Conservation (phyloP, 2,113 vertebrate genomes). For the Charadrius vociferus region DNA sequence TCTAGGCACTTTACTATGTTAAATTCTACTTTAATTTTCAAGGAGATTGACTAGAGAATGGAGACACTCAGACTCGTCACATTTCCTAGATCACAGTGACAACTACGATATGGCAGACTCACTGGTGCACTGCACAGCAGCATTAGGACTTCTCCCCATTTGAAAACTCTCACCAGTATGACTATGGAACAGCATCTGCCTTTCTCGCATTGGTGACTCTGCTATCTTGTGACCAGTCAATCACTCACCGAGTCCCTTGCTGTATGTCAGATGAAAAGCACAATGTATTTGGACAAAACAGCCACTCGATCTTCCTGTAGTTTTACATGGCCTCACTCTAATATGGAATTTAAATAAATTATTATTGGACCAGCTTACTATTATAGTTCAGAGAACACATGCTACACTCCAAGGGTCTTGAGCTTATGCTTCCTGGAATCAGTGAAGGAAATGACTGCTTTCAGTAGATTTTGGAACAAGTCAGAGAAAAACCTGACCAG, state of each 20-base stretch:
- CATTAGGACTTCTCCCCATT: background rate
- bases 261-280: background rate
- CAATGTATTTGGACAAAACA: background rate
- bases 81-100: background rate
- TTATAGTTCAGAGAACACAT: background rate
- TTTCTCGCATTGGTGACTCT: background rate
- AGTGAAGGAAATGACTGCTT: background rate
- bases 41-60: background rate
- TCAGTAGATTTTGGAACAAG: background rate
- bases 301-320: background rate
- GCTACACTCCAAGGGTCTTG: background rate
- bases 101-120: background rate
- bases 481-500: background rate
- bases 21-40: background rate
- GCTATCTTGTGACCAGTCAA: background rate
- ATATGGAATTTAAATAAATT: background rate
- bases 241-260: background rate
- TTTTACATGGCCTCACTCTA: background rate
- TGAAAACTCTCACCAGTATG: background rate
- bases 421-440: background rate
- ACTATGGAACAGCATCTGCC: background rate
- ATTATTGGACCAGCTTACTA: background rate
- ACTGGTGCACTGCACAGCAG: background rate
- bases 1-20: background rate
- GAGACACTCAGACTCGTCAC: background rate